phyloP scores from a whole-genome alignment of 2,113 vertebrate genomes.

The Myxocyprinus asiaticus region DNA sequence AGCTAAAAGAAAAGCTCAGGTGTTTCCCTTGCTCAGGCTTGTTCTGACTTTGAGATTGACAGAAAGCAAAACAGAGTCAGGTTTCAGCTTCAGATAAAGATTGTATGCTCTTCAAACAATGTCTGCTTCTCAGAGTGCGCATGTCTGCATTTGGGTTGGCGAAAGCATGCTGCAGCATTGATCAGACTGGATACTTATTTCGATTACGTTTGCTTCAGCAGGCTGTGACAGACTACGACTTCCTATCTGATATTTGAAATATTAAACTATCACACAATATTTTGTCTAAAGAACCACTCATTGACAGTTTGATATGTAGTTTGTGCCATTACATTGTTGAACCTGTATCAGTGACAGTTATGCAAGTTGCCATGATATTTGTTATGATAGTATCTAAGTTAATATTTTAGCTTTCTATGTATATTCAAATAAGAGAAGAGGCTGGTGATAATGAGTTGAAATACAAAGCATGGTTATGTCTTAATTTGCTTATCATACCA shows the following conservation, averaged over 20 bases:
- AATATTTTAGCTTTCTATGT: not conserved
- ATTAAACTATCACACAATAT: not conserved
- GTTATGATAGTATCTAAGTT: not conserved
- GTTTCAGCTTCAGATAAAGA: constrained; percentile 56
- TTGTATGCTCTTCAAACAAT: constrained; percentile 50
- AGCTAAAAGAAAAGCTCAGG: constrained; percentile 32
- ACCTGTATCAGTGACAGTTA: not conserved
- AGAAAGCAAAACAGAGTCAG: constrained; percentile 50
- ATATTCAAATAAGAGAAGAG: constrained; percentile 6
- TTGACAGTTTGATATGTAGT: not conserved
- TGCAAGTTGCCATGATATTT: not conserved
- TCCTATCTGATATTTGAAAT: too few species aligned
- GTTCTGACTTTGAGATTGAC: constrained; percentile 53
- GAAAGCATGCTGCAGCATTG: constrained; percentile 31
- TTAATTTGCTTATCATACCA: constrained; percentile 13
- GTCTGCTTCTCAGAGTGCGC: constrained; percentile 35
- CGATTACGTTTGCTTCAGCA: not conserved
- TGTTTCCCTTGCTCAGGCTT: constrained; percentile 53
- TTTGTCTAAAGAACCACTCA: not conserved
- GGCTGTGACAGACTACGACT: not conserved
- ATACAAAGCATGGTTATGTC: not conserved
- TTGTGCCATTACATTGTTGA: not conserved
- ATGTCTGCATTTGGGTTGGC: constrained; percentile 13
- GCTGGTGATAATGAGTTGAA: not conserved
- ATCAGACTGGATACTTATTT: not conserved